Percentiles rank a stretch among this genome's conserved stretches.
Conservation (phyloP, 1,140 invertebrate species). For the Listronotus bonariensis region DNA sequence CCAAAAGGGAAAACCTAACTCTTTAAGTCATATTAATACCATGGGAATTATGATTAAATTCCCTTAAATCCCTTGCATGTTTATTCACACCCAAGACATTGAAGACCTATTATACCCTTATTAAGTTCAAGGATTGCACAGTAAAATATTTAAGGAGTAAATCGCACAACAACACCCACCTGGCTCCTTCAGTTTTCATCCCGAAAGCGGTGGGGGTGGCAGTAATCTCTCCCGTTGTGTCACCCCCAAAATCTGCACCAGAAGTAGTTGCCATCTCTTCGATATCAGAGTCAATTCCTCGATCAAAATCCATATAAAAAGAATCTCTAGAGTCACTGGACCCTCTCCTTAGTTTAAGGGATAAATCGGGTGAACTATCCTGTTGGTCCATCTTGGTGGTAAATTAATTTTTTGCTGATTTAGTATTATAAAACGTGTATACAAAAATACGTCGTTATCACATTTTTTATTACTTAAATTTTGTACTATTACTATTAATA, state of each 20-base stretch:
- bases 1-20: too few relatives aligned
- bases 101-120: neutral
- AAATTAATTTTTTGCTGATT: neutral
- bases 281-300: conserved; percentile 86
- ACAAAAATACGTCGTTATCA: conserved; percentile 8
- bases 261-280: conserved; percentile 76
- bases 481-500: too few relatives aligned
- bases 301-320: conserved; percentile 86
- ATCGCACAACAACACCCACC: conserved; percentile 34
- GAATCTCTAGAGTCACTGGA: conserved; percentile 84
- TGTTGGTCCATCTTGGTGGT: conserved; percentile 18
- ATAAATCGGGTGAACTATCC: conserved; percentile 82
- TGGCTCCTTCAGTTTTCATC: conserved; percentile 40
- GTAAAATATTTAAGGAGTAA: neutral
- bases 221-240: conserved; percentile 57
- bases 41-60: too few relatives aligned
- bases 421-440: neutral
- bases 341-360: conserved; percentile 77
- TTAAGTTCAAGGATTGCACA: neutral
- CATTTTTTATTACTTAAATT: conserved; percentile 4
- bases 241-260: conserved; percentile 47
- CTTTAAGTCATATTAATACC: too few relatives aligned
- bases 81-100: neutral
- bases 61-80: neutral
- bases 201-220: conserved; percentile 60